Base-by-base conservation (phyloP, 1,140 invertebrate genomes). In the Aethina tumida region DNA sequence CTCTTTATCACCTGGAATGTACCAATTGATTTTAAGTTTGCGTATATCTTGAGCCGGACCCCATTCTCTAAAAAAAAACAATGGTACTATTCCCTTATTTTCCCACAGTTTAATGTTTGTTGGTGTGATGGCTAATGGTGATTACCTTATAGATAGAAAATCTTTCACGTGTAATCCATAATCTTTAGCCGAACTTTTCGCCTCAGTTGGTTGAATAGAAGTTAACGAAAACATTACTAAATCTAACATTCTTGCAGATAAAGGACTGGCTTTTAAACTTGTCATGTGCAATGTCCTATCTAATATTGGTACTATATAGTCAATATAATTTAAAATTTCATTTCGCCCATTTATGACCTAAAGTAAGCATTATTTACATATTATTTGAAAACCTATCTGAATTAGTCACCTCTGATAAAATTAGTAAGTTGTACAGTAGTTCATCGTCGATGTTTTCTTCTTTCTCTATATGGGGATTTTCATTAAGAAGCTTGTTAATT, bases 381-480 rank as follows among this genome's bases (percentile, higher is more conserved):
- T 21, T 29, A 37, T 12, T 26, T 42, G 5, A 26, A 34, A 17
- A 18, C 30, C 27, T 25, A 26, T 39, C 12, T 21, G 14, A 25
- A 35, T 7, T 35, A 39, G 24, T 39, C 45, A 86, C 72, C 59
- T 83, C 74, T 35, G 81, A 78, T 6, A 93, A 56, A 14, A 94
- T 58, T 0, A 84, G 64, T 17, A 93, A 60, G 49, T 82, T 77
- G 60, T 88, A 92, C 0, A 87, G 57, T 5, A 94, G 64, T 43
- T 87, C 77, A 45, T 82, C 75, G 47, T 90, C 83, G 2, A 89
- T 59, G 45, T 76, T 77, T 56, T 91, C 85, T 46, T 84, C 81
- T 27, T 74, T 71, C 10, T 64, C 40, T 26, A 75, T 55, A 39
- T 84, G 77, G 24, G 70, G 67, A 35, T 60, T 60, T 22, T 73